Base-by-base conservation (phyloP, 2,888 invertebrate species). In the Pyrrhosoma nymphula region DNA sequence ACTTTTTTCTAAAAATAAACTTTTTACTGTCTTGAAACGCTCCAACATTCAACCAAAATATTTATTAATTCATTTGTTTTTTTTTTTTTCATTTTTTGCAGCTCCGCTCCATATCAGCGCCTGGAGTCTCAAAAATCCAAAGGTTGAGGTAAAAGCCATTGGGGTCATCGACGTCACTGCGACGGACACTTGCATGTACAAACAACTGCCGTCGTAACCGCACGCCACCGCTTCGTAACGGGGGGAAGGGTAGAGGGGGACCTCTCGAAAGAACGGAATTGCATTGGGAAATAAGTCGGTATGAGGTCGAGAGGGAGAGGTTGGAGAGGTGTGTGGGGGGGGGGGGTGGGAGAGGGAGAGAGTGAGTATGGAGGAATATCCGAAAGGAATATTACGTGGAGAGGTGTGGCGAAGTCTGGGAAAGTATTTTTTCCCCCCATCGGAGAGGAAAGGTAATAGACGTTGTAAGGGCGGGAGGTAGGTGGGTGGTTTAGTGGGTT, bases 341-440 rank as follows among this genome's bases (percentile, higher is more conserved):
- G 10, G 69, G 26, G 69, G 23, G 26, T 2, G n/a, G n/a, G 26
- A 4, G 69, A 16, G 82, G 35, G 16, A 35, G 82, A 8, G 82
- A 8, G 35, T 0, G n/a, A 60, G 69, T 26, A 35, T 16, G 82
- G 82, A 82, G 82, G 82, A 35, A 16, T 35, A 82, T 35, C 82
- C 82, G 82, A 82, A 82, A 30, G 82, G 82, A 35, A 82, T 82
- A 82, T 82, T 82, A 82, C 82, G 82, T 35, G 82, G 82, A 82
- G 82, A 82, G 82, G 82, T 82, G 82, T 82, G 82, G 82, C 35
- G 82, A 82, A 82, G 82, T 82, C 82, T 35, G 82, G 82, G 82
- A 82, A 82, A 82, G 82, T 82, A 82, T 82, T 82, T 16, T 47
- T 82, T 35, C 16, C 35, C 35, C 30, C 82, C 82, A 30, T 82